A percentile compares a stretch with the other conserved stretches of the same genome.
Evolutionary conservation across 2,888 invertebrate species (phyloP).

Genomic region (Keiferia lycopersicella): DNA sequence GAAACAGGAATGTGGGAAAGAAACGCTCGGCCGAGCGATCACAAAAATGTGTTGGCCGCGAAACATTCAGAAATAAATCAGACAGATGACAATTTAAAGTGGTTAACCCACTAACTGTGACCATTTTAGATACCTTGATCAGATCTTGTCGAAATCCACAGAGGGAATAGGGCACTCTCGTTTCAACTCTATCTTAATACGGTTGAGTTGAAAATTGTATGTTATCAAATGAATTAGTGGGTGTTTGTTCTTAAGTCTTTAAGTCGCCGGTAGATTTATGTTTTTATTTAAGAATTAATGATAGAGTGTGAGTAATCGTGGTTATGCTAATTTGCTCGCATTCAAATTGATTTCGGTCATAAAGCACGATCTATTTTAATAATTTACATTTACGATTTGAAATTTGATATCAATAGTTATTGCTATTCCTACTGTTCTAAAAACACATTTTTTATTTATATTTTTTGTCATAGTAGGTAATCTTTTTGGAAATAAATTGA

Average conservation of each 20-base stretch:
- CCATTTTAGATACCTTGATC: conserved; percentile 82
- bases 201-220: conserved; percentile 53
- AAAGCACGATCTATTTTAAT: conserved; percentile 41
- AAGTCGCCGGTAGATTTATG: conserved; percentile 75
- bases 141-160: conserved; percentile 75
- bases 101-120: conserved; percentile 82
- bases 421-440: neutral
- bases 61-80: conserved; percentile 81
- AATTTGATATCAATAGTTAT: neutral
- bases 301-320: conserved; percentile 71
- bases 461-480: neutral
- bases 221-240: conserved; percentile 56
- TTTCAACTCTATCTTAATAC: conserved; percentile 43
- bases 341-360: conserved; percentile 58
- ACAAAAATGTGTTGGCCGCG: conserved; percentile 76
- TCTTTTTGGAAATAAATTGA: neutral
- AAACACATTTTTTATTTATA: neutral
- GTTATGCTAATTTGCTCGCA: conserved; percentile 74
- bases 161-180: conserved; percentile 40
- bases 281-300: conserved; percentile 79
- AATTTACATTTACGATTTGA: neutral
- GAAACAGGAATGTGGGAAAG: conserved; percentile 36
- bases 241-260: conserved; percentile 75
- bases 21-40: conserved; percentile 49
- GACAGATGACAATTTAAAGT: conserved; percentile 82